Evolutionary conservation across 2,797 vertebrate genomes (phyloP).

Genomic region (Hypotaenidia okinawae): DNA sequence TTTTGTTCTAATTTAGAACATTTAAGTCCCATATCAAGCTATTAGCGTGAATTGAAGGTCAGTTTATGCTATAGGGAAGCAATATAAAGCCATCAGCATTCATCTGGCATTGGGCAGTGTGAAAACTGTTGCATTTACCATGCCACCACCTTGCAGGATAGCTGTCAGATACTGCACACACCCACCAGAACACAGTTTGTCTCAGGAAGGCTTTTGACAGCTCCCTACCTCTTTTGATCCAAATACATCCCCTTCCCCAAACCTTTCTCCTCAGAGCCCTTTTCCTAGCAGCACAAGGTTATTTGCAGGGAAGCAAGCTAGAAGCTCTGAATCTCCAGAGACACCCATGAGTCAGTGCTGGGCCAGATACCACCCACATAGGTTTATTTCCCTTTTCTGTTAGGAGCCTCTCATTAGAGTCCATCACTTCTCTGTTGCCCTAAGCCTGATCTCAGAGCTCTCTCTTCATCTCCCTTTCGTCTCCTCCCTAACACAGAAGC

Average conservation of each 20-base stretch:
- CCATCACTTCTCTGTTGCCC: not conserved
- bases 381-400: not conserved
- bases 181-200: not conserved
- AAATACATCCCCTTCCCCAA: not conserved
- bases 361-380: not conserved
- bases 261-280: not conserved
- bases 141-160: not conserved
- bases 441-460: not conserved
- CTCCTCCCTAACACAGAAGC: not conserved
- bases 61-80: not conserved
- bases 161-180: not conserved
- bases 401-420: not conserved
- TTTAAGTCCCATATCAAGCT: not conserved
- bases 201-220: not conserved
- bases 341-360: not conserved
- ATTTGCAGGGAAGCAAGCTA: not conserved
- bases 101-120: not conserved
- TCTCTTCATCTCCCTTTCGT: not conserved
- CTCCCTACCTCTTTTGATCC: not conserved
- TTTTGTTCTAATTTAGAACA: constrained; percentile 10
- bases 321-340: not conserved
- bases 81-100: not conserved
- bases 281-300: not conserved
- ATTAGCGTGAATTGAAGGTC: not conserved
- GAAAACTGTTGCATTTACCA: not conserved